Conservation (phyloP, 2,888 invertebrate species). For the Epinotia brunnichana region DNA sequence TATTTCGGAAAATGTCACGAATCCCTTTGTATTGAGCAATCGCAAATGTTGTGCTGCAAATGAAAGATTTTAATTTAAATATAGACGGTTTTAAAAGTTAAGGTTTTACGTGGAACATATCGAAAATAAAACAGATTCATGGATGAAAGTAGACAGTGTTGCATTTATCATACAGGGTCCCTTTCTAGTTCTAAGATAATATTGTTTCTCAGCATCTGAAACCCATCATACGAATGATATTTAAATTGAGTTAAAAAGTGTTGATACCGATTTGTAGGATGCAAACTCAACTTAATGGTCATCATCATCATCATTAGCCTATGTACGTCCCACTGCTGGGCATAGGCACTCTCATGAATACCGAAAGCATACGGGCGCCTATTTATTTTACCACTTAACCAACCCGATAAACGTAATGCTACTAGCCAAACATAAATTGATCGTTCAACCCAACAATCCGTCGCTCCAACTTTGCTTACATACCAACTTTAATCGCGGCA, state of each 20-base stretch:
- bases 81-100: background rate
- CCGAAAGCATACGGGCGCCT: background rate
- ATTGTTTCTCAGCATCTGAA: no score
- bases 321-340: no score
- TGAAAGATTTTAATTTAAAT: background rate
- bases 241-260: background rate
- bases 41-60: background rate
- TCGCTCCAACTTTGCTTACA: conserved; percentile 18
- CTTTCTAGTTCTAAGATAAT: no score
- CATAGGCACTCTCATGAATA: no score
- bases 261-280: background rate
- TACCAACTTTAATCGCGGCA: conserved; percentile 9
- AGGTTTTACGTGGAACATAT: no score
- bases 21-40: conserved; percentile 18
- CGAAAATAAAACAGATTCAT: no score
- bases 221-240: no score
- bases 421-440: background rate
- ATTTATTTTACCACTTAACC: background rate
- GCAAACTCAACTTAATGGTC: background rate
- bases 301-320: no score
- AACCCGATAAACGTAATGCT: conserved; percentile 1
- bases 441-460: conserved; percentile 8
- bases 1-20: conserved; percentile 17
- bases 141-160: no score
- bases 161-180: no score